Evolutionary conservation across 2,888 invertebrate genomes (phyloP), one percentile per base, ranked within the genome.

Genomic region (Bombylius discolor): DNA sequence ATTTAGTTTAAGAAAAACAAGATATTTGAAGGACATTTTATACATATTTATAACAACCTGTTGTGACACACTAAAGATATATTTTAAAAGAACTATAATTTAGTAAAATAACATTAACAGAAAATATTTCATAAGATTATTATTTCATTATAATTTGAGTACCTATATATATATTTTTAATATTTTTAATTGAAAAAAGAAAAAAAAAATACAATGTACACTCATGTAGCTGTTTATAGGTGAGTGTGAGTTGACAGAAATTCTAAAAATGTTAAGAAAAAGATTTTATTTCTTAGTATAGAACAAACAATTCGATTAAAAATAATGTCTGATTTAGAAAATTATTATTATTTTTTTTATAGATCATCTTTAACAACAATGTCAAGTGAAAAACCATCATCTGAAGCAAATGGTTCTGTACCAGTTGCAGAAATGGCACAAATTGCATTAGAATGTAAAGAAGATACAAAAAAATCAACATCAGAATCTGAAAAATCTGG

Each of bases 391-490:
- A 53, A 47, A 14, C 51, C 11, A 46, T 23, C 23, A 23, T 23
- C 23, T 23, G 56, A 39, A 52, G 53, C 56, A 51, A 63, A 59
- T 39, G 68, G 67, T 56, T 67, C 66, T 39, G 56, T 55, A 32
- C 74, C 73, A 52, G 66, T 65, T 11, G 66, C 66, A 6, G 74
- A 73, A 59, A 58, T 73, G 50, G 73, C 69, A 8, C 63, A 72
- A 58, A 59, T 73, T 65, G 71, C 74, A 5, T 56, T 73, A 33
- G 71, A 55, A 14, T 42, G 39, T 39, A 55, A 53, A 33, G 56
- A 69, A 59, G 70, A 68, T 56, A 50, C 42, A n/a, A 51, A 56
- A 34, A 50, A 49, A 33, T 11, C 58, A 3, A 56, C 59, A 44
- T 49, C 60, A 7, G 63, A 66, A 47, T 69, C 71, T 11, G 70